Evolutionary conservation across 2,113 vertebrate species (phyloP), one percentile per base, ranked within the genome.

Genomic region (Sinocyclocheilus maitianheensis): DNA sequence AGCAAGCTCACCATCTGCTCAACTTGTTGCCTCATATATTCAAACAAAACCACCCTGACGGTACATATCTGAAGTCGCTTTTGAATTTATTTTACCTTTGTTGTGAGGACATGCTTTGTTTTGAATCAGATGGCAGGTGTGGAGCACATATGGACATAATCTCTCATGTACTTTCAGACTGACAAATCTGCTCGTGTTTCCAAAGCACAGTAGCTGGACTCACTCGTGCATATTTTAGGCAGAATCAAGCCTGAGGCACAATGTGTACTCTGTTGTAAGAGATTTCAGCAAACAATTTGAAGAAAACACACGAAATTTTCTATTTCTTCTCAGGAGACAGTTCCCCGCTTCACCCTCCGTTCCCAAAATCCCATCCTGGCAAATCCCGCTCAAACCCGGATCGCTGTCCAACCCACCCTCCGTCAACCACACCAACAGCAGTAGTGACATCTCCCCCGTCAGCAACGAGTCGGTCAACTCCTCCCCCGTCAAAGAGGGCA

Each of bases 401-500:
- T 94, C 96, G 0, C 93, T 94, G 34, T 95, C 96, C 84, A 93
- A 91, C 93, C 88, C 96, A 0, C 94, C 93, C 0, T 92, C 95
- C 0, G 89, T 91, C 91, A 97, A 95, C 93, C 97, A 97, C 91
- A 92, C 93, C 89, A 97, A 97, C 92, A 99, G 97, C 96, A 99
- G 98, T 95, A 99, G 97, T 0, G 98, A 99, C 95, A 99, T 99
- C 94, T 99, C 98, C 0, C 98, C 98, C 0, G 97, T 99, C 91
- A 99, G 97, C 92, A 97, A 97, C 0, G 98, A 99, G 93, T 99
- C 98, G 0, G 82, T 91, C 43, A 92, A 93, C 10, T 95, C 96
- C 0, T 99, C 98, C 0, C 98, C 98, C 0, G 84, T 96, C 84
- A 98, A 97, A 92, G 97, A 99, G 83, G 95, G 90, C 91, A 96